Evolutionary conservation across 2,888 invertebrate species (phyloP), one percentile per base, ranked within the genome.

Genomic region (Lycaena phlaeas): DNA sequence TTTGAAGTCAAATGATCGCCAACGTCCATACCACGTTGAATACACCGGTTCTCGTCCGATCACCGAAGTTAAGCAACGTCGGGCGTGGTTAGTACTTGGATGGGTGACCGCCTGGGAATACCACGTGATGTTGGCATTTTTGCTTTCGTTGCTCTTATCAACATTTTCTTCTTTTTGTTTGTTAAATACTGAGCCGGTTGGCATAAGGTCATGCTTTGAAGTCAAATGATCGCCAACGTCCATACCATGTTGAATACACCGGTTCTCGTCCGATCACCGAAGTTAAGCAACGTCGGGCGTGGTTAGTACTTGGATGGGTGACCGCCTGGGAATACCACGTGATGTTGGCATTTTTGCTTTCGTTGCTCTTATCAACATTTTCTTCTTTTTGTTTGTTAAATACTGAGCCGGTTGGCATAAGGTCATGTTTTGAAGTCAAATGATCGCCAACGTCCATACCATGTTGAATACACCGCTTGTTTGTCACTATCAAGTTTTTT

Each of bases 261-360:
- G 75, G 73, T 73, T 77, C 75, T 77, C 77, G 75, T 78, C 77
- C 75, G 77, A 78, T 78, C 77, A 78, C 78, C 75, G 77, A 76
- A 76, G 74, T 76, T 72, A 78, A 22, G 22, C 22, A 22, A 22
- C 2, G 6, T 22, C 6, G 22, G 22, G 22, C 22, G 22, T 9
- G 22, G 22, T 22, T 22, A 22, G 22, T 22, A 22, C 22, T 22
- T 22, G 22, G 22, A 22, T 22, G 22, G 22, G 22, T 22, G 22
- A 22, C 22, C 22, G 22, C 6, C 22, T 22, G 22, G 22, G 22
- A 22, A 22, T 6, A 22, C 22, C 22, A 9, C 22, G 22, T 22
- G 22, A 22, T 22, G 22, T 2, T 22, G 22, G 6, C 3, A 7
- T 22, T 22, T 22, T 22, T 38, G 9, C 15, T n/a, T n/a, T n/a